Evolutionary conservation across 2,888 invertebrate genomes (phyloP), one percentile per base, ranked within the genome.

Genomic region (Anthrax anthrax): DNA sequence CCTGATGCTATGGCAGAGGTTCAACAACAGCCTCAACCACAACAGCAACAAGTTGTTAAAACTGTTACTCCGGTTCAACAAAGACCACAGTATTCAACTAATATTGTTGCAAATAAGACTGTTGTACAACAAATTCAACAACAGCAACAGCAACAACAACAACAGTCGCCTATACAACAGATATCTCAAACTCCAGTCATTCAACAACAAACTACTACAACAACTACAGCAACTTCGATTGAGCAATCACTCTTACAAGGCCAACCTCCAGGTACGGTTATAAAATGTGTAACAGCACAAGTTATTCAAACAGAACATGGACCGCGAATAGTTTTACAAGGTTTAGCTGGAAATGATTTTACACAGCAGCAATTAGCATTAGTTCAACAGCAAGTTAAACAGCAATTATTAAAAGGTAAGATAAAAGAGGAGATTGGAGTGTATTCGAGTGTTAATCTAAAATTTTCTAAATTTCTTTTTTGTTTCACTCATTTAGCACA

Each of bases 311-410:
- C 88, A 1, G 79, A 78, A 47, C 83, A 84, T 56, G 88, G 89
- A 0, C 88, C 89, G 4, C 77, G 87, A 56, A 89, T 90, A 55
- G 85, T 90, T 13, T 67, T 90, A 45, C 88, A 89, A 63, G 89
- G 89, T 12, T 69, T 89, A 23, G 84, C 86, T 53, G 86, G 87
- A 1, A 81, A 85, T 50, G 83, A 86, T 54, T 80, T 90, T 54
- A 83, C 87, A 0, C 81, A 80, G 2, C 84, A 85, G 53, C 89
- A 90, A 63, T 64, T 89, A 55, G 78, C 81, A 4, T 74, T 86
- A 48, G 85, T 90, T 1, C 88, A 90, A 58, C 84, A 87, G 55
- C 89, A 90, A 72, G 88, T 90, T 17, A 89, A 89, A 64, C 87
- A 88, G 58, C 89, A 90, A 61, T 68, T 89, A 44, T 70, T 88